Percentiles rank a stretch among this genome's conserved stretches.
phyloP scores from a whole-genome alignment of 2,888 invertebrate genomes.

The Mantis religiosa region DNA sequence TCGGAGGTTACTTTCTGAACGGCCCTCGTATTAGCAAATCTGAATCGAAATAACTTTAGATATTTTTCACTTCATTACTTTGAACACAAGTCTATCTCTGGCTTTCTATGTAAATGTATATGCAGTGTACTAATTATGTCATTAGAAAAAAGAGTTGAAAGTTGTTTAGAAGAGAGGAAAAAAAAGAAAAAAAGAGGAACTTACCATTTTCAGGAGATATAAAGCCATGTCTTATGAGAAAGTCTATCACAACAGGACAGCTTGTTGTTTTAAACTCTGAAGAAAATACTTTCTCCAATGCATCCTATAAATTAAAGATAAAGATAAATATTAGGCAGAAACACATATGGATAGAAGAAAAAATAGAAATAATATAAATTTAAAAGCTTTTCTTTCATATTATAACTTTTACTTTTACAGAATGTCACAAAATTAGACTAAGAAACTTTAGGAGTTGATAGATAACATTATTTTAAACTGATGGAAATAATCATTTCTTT shows the following conservation, averaged over 20 bases:
- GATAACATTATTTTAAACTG: too few species aligned
- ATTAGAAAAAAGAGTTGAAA: not conserved
- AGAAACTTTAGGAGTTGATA: too few species aligned
- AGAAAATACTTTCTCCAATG: slow-evolving; percentile 71
- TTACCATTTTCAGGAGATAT: slow-evolving; percentile 86
- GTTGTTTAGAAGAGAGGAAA: not conserved
- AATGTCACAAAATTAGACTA: too few species aligned
- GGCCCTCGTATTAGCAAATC: too few species aligned
- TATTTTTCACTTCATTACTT: too few species aligned
- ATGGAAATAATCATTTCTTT: too few species aligned
- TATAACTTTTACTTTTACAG: too few species aligned
- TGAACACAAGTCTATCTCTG: too few species aligned
- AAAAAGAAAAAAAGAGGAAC: slow-evolving; percentile 27
- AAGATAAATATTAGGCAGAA: not conserved
- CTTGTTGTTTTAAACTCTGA: slow-evolving; percentile 91
- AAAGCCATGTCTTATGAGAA: slow-evolving; percentile 84
- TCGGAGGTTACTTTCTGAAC: too few species aligned
- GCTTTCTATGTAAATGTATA: too few species aligned
- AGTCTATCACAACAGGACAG: slow-evolving; percentile 86
- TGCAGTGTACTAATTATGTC: not conserved
- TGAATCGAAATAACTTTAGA: too few species aligned
- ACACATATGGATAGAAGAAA: not conserved
- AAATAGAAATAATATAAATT: not conserved
- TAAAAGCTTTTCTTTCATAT: not conserved
- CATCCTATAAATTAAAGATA: slow-evolving; percentile 36